Conservation (phyloP, 2,888 invertebrate species). For the Fissipunctia ypsillon region DNA sequence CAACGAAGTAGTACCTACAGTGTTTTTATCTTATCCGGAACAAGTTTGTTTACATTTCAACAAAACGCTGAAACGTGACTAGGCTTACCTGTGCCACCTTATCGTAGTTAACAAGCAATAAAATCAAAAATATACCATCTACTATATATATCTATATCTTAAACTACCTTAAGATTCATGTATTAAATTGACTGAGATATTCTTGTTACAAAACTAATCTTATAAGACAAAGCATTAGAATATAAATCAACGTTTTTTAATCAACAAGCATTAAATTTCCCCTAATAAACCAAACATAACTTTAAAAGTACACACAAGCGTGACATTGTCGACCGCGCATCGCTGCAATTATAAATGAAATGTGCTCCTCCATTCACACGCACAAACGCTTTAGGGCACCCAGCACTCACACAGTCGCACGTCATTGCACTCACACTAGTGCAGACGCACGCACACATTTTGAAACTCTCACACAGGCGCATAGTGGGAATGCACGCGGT, state of each 20-base stretch:
- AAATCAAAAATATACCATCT: constrained; percentile 82
- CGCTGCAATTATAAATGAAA: constrained; percentile 90
- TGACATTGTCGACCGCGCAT: constrained; percentile 88
- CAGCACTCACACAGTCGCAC: constrained; percentile 77
- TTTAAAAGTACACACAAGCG: constrained; percentile 82
- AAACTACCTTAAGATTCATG: constrained; percentile 47
- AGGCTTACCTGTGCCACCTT: constrained; percentile 85
- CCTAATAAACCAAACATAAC: constrained; percentile 79
- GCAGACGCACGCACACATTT: constrained; percentile 76
- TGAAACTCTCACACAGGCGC: constrained; percentile 77
- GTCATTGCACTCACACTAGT: constrained; percentile 80
- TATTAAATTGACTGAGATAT: constrained; percentile 36
- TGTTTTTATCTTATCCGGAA: constrained; percentile 90
- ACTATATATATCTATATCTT: constrained; percentile 70
- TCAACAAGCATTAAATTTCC: constrained; percentile 68
- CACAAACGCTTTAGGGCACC: constrained; percentile 88
- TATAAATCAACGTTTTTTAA: constrained; percentile 63
- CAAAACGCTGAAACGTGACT: constrained; percentile 89
- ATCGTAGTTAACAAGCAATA: constrained; percentile 87
- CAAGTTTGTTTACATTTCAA: constrained; percentile 89
- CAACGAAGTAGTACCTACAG: too few species aligned
- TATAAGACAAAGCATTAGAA: constrained; percentile 18
- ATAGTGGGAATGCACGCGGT: constrained; percentile 89
- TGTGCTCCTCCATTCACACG: constrained; percentile 90
- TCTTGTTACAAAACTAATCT: constrained; percentile 15